Evolutionary conservation across 2,797 vertebrate species (phyloP), one percentile per base, ranked within the genome.

Genomic region (Semaprochilodus insignis): DNA sequence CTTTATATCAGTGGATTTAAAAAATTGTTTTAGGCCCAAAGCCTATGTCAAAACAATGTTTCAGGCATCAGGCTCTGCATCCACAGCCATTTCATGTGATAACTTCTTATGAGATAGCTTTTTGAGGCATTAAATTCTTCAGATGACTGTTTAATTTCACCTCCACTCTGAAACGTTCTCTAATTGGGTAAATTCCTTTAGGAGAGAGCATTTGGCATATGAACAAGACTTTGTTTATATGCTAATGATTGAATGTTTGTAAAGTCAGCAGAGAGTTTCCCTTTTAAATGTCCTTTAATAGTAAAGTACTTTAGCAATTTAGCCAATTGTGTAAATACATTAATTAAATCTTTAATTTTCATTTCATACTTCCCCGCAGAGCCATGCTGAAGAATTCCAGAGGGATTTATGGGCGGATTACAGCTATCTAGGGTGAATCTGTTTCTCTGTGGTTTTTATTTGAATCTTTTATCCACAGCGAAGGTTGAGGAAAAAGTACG

Each of bases 361-460:
- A 14, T 23, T 74, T 63, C 10, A 62, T 77, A 48, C 25, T 31
- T 78, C 27, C 21, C 69, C 44, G 27, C 77, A 83, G 84, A 85
- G 51, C 77, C 57, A 11, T 80, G 60, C 77, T 84, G 84, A 87
- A 51, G 81, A 83, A n/a, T 44, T 83, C 67, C 76, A 70, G 65
- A 77, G 15, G 54, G 5, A 65, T 60, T 31, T 67, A 15, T 62
- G 60, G 76, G 57, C 1, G 19, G 16, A 14, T 11, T 21, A 23
- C 55, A 17, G 36, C 27, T 76, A n/a, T 67, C 23, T 55, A 60
- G 44, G 34, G 52, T 59, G 54, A 54, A 23, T 71, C 59, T 10
- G 6, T 57, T 74, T 78, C 23, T 74, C 16, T 73, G 48, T 36
- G 11, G 44, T 66, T 65, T 21, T 77, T 74, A 48, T 59, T 60